Percentiles rank a stretch among this genome's conserved stretches.
These are phyloP conservation scores for Perca schrenkii DNA, from an alignment of 2,113 vertebrate genomes.

Conservation along the genomic window DNA sequence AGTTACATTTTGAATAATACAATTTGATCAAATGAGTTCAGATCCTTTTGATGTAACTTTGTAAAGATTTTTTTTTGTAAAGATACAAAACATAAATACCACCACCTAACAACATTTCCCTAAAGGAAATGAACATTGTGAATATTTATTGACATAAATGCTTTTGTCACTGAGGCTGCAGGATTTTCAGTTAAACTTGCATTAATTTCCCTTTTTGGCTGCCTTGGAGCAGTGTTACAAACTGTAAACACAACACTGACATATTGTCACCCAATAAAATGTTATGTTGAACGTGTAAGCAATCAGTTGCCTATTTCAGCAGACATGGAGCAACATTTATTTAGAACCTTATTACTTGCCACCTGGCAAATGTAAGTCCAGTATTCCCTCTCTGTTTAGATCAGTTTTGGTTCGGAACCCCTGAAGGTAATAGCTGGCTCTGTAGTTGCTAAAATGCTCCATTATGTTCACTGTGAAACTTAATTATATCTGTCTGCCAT, in stretches of 20 bases:
- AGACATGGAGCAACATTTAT: not conserved
- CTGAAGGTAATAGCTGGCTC: not conserved
- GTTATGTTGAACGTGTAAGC: not conserved
- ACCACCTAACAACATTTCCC: not conserved
- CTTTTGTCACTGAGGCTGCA: not conserved
- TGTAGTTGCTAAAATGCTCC: not conserved
- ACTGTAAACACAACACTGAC: not conserved
- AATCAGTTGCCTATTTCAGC: not conserved
- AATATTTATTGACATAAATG: not conserved
- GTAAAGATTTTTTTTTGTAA: not conserved
- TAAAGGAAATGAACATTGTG: not conserved
- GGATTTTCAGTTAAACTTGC: slow-evolving; percentile 4
- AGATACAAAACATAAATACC: not conserved
- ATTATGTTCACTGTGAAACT: not conserved
- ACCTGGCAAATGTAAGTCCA: not conserved
- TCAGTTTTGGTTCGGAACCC: not conserved
- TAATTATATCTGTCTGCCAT: not conserved
- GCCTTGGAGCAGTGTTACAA: not conserved
- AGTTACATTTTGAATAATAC: not conserved
- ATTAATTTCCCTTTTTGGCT: not conserved
- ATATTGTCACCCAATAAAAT: not conserved
- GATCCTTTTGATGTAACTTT: not conserved
- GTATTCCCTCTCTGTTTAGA: not conserved
- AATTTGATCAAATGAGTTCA: not conserved
- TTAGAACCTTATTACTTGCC: not conserved